Base-by-base conservation (phyloP, 2,797 vertebrate genomes). In the Clarias laeviceps region DNA sequence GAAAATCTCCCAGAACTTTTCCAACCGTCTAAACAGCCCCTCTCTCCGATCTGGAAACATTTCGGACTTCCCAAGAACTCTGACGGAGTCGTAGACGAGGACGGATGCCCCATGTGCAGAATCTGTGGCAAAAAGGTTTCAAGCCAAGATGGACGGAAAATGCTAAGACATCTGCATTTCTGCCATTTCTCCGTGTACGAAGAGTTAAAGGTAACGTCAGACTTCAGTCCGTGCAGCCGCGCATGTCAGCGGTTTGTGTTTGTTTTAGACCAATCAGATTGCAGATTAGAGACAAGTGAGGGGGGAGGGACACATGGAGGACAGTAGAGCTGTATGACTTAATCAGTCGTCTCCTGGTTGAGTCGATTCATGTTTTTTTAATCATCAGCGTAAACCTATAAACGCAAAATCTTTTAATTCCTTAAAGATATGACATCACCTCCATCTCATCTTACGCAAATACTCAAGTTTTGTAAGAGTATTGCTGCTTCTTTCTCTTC, bases 151-250 rank as follows among this genome's bases (percentile, higher is more conserved):
- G 12, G 27, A 14, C 64, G 86, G 65, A 84, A 83, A 22, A 87
- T 87, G 86, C 29, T 87, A 0, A 20, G 86, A 50, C 86, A 87
- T 20, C 82, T 87, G 18, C 86, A 87, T 56, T 87, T 84, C 59
- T 87, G 86, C 82, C 86, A 87, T 27, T 57, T 80, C 59, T 45
- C 68, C 15, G 76, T 76, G 6, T 87, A 87, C 6, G 76, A 87
- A 14, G 76, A 84, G 32, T 74, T 87, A 37, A 87, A 87, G 86
- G 86, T 87, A 45, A 40, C 6, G 3, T 15, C 0, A 15, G 20
- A 22, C 1, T 78, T 37, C 45, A 17, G 24, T 7, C 12, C 3
- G 5, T 18, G 14, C 14, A 17, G 37, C 3, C 22, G 18, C 50
- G 2, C 50, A 54, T 32, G 14, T 17, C 11, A 2, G 5, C 11